phyloP scores from a whole-genome alignment of 2,888 invertebrate species.

The Rugalucina vietnamica region DNA sequence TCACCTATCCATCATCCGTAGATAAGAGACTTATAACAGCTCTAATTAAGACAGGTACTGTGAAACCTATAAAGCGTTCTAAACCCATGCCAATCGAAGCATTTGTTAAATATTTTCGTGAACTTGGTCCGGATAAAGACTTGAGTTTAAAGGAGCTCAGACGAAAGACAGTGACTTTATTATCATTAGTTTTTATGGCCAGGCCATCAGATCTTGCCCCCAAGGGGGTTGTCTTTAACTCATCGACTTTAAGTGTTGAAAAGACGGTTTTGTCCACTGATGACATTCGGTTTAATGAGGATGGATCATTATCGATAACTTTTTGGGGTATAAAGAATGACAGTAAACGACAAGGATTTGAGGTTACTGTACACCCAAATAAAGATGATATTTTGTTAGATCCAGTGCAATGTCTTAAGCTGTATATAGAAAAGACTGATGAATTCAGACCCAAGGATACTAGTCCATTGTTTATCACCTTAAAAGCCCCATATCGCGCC shows the following conservation, averaged over 20 bases:
- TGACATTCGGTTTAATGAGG: conserved; percentile 7
- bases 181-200: conserved; percentile 21
- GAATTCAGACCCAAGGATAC: conserved; percentile 11
- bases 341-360: conserved; percentile 19
- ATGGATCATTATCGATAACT: conserved; percentile 27
- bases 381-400: background rate
- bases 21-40: conserved; percentile 10
- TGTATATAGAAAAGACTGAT: conserved; percentile 13
- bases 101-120: conserved; percentile 8
- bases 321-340: conserved; percentile 45
- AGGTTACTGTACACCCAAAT: conserved; percentile 14
- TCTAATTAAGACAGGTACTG: conserved; percentile 16
- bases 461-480: conserved; percentile 1
- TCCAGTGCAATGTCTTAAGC: conserved; percentile 11
- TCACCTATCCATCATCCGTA: background rate
- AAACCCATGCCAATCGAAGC: conserved; percentile 17
- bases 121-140: background rate
- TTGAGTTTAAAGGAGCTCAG: conserved; percentile 6
- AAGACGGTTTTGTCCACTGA: background rate
- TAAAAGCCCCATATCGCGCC: conserved; percentile 20
- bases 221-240: conserved; percentile 6
- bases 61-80: background rate
- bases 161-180: conserved; percentile 8
- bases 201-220: conserved; percentile 23
- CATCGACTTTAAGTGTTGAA: background rate